Conservation (phyloP, 2,888 invertebrate genomes). For the Noctua fimbriata region DNA sequence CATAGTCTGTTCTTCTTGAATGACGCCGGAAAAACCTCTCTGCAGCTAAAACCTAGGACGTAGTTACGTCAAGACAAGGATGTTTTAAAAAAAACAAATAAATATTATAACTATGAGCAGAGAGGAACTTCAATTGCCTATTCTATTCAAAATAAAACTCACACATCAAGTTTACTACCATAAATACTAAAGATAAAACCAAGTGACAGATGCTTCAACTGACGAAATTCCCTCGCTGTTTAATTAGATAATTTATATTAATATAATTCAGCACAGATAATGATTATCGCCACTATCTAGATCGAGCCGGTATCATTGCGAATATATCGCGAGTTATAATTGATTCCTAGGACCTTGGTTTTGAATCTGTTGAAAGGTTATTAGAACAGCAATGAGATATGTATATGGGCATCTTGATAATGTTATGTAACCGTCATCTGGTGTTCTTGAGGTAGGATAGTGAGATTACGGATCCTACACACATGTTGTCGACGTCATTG, state of each 20-base stretch:
- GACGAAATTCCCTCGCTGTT: constrained; percentile 3
- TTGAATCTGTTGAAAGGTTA: constrained; percentile 48
- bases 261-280: constrained; percentile 34
- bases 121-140: background rate
- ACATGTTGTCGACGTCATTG: background rate
- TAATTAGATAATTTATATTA: constrained; percentile 21
- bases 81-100: background rate
- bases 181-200: constrained; percentile 5
- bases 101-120: background rate
- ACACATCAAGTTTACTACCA: background rate
- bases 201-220: background rate
- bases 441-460: background rate
- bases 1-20: background rate
- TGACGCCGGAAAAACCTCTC: constrained; percentile 3
- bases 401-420: constrained; percentile 14
- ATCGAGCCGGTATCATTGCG: constrained; percentile 6
- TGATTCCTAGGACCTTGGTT: constrained; percentile 48
- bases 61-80: background rate
- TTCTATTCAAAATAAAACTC: constrained; percentile 15
- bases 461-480: background rate
- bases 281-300: constrained; percentile 31
- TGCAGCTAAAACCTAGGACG: background rate
- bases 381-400: constrained; percentile 34
- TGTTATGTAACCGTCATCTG: constrained; percentile 2
- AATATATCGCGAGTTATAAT: constrained; percentile 26